phyloP scores from a whole-genome alignment of 2,888 invertebrate genomes.

The Oscheius sp. region DNA sequence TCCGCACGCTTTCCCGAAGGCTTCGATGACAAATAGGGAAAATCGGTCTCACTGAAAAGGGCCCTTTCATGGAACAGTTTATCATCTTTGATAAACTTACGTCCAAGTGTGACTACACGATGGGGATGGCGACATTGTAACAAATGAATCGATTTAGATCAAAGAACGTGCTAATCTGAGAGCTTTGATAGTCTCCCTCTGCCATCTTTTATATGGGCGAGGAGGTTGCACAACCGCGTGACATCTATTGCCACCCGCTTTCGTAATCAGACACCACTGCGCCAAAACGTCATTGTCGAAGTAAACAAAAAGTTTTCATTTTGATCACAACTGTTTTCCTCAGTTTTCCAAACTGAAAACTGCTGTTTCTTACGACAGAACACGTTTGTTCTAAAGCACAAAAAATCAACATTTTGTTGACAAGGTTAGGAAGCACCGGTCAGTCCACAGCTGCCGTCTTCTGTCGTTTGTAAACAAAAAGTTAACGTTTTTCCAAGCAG shows the following conservation, averaged over 20 bases:
- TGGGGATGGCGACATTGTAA: conserved; percentile 16
- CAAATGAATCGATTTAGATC: too few relatives aligned
- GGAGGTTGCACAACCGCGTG: conserved; percentile 36
- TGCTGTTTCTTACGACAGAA: not conserved
- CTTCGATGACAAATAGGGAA: conserved; percentile 59
- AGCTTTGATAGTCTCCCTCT: too few relatives aligned
- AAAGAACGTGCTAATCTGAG: too few relatives aligned
- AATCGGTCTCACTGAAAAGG: conserved; percentile 64
- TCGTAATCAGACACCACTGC: conserved; percentile 37
- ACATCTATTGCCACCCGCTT: conserved; percentile 28
- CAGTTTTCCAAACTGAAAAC: not conserved
- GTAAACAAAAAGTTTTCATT: not conserved
- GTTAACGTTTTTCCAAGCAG: too few relatives aligned
- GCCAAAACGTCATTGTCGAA: conserved; percentile 30
- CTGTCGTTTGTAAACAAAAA: too few relatives aligned
- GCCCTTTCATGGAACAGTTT: not conserved
- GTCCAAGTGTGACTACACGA: conserved; percentile 21
- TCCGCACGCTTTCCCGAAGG: conserved; percentile 57
- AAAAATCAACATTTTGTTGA: too few relatives aligned
- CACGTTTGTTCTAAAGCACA: too few relatives aligned
- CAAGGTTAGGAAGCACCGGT: too few relatives aligned
- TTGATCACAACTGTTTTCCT: not conserved
- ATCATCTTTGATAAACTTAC: conserved; percentile 5
- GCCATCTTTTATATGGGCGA: conserved; percentile 15
- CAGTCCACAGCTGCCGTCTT: too few relatives aligned